Conservation (phyloP, 2,113 vertebrate species). For the Baryphthengus martii region DNA sequence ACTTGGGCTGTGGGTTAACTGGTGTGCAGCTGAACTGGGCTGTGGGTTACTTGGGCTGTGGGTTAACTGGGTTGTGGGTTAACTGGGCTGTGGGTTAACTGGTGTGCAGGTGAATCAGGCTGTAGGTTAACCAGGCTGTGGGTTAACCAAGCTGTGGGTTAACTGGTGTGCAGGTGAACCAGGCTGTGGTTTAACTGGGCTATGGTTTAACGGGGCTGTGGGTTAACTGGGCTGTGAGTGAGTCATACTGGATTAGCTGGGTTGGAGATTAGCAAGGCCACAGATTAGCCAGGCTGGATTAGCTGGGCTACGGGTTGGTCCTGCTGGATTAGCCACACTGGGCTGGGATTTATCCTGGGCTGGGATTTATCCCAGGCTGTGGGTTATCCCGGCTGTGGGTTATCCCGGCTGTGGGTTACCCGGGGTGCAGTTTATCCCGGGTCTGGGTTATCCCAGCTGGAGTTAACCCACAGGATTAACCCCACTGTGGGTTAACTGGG, state of each 20-base stretch:
- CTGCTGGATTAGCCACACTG: not conserved
- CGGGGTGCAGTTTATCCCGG: not conserved
- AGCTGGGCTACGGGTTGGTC: not conserved
- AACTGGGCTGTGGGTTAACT: not conserved
- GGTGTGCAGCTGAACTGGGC: not conserved
- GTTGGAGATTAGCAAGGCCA: not conserved
- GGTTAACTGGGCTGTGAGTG: not conserved
- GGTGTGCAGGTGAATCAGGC: not conserved
- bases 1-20: too few species aligned
- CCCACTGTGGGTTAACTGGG: not conserved
- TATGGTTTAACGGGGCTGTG: not conserved
- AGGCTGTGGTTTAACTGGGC: not conserved
- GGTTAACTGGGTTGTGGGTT: not conserved
- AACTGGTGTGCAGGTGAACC: not conserved
- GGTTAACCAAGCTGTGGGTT: not conserved
- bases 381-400: not conserved
- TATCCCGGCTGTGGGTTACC: not conserved
- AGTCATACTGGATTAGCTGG: fast-evolving
- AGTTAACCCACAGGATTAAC: not conserved
- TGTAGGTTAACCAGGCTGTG: not conserved
- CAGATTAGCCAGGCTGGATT: not conserved
- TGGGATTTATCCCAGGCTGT: too few species aligned
- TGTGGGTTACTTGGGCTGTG: too few species aligned
- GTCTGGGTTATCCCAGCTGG: not conserved
- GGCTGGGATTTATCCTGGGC: not conserved